phyloP scores from a whole-genome alignment of 2,888 invertebrate species.

The Plebejus argus region DNA sequence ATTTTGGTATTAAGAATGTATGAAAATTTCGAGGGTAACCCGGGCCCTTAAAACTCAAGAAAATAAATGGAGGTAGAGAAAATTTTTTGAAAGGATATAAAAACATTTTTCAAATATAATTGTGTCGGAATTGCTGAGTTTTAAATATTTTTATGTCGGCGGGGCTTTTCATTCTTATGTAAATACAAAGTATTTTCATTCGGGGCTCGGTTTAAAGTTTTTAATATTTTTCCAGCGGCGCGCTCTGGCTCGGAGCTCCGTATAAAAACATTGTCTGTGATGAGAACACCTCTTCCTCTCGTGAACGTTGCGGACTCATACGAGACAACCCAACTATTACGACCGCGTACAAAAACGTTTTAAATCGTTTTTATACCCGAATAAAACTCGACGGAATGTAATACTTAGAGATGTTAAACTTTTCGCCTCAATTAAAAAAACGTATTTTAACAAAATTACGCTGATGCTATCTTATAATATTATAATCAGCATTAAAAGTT shows the following conservation, averaged over 20 bases:
- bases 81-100: neutral
- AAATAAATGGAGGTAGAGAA: neutral
- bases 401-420: too few species aligned
- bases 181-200: slow-evolving; percentile 17
- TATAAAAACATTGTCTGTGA: neutral
- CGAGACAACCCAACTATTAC: neutral
- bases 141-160: slow-evolving; percentile 19
- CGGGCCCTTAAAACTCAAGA: neutral
- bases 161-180: slow-evolving; percentile 11
- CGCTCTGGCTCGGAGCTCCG: neutral
- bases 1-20: too few species aligned
- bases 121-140: slow-evolving; percentile 5
- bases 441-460: too few species aligned
- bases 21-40: too few species aligned
- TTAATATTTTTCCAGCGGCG: slow-evolving; percentile 15
- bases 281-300: neutral
- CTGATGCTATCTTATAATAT: too few species aligned
- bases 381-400: neutral
- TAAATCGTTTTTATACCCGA: neutral
- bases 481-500: too few species aligned
- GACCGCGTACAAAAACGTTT: neutral
- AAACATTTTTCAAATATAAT: slow-evolving; percentile 17
- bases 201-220: neutral
- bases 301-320: neutral
- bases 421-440: too few species aligned